Conservation (phyloP, 2,797 vertebrate species). For the Liasis olivaceus region DNA sequence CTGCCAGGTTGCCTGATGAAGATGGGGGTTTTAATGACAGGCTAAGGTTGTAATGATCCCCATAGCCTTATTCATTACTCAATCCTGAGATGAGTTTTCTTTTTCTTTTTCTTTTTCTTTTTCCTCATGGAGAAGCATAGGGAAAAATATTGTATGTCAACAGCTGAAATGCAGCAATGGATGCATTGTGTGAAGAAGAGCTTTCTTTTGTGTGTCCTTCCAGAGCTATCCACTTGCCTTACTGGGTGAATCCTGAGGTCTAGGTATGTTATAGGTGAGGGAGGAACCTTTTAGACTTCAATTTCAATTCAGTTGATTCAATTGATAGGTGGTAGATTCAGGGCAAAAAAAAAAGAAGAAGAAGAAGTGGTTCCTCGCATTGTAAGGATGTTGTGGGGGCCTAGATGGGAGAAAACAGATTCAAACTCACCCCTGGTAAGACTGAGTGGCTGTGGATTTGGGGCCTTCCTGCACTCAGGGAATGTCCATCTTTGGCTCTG, state of each 20-base stretch:
- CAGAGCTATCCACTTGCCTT: background rate
- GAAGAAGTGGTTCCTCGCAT: background rate
- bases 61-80: background rate
- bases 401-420: background rate
- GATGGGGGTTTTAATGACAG: background rate
- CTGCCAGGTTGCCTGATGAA: fast-evolving
- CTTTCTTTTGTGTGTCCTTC: background rate
- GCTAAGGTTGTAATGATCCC: background rate
- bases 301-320: background rate
- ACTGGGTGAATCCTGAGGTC: background rate
- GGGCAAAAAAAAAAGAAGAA: no score
- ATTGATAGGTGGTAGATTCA: no score
- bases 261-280: background rate
- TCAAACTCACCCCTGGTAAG: background rate
- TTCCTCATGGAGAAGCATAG: background rate
- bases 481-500: background rate
- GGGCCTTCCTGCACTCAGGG: background rate
- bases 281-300: background rate
- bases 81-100: background rate
- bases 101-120: background rate
- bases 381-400: background rate
- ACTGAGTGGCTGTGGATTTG: background rate
- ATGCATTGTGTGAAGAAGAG: background rate
- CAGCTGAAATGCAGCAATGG: background rate
- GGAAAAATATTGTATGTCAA: background rate